These are phyloP conservation scores for Calephelis virginiensis DNA, from an alignment of 1,140 invertebrate genomes.

Conservation along the genomic window DNA sequence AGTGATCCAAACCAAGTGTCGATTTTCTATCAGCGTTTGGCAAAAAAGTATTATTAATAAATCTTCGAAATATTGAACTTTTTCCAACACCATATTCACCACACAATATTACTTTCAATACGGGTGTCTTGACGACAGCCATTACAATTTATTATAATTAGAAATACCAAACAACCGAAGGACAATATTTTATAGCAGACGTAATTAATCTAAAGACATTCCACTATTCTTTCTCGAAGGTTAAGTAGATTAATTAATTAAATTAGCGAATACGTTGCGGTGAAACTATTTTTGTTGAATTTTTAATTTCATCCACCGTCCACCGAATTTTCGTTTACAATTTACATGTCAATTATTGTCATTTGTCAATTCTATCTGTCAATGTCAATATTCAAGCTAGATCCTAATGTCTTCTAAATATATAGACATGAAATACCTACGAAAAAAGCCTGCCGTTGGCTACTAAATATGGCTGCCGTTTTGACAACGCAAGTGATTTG, in stretches of 20 bases:
- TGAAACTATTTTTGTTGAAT: too few species aligned
- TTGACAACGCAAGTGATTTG: too few species aligned
- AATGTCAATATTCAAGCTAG: too few species aligned
- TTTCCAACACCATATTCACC: conserved; percentile 98
- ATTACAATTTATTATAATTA: conserved; percentile 63
- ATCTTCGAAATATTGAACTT: conserved; percentile 94
- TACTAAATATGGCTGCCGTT: too few species aligned
- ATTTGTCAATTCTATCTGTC: too few species aligned
- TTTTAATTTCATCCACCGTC: too few species aligned
- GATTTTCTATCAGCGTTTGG: conserved; percentile 89
- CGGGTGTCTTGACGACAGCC: conserved; percentile 90
- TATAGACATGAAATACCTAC: too few species aligned
- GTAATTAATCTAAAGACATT: neutral
- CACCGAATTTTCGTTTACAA: too few species aligned
- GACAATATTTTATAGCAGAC: neutral
- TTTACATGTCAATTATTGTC: too few species aligned
- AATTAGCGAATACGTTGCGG: neutral
- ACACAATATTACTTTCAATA: conserved; percentile 96
- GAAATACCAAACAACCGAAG: neutral
- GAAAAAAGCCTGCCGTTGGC: too few species aligned
- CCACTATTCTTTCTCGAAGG: neutral
- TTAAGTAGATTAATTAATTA: conserved; percentile 10
- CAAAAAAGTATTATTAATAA: conserved; percentile 92
- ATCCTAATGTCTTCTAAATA: too few species aligned
- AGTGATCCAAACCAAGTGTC: conserved; percentile 94